Evolutionary conservation across 2,888 invertebrate genomes (phyloP), one percentile per base, ranked within the genome.

Genomic region (Mesorhabditis belari): DNA sequence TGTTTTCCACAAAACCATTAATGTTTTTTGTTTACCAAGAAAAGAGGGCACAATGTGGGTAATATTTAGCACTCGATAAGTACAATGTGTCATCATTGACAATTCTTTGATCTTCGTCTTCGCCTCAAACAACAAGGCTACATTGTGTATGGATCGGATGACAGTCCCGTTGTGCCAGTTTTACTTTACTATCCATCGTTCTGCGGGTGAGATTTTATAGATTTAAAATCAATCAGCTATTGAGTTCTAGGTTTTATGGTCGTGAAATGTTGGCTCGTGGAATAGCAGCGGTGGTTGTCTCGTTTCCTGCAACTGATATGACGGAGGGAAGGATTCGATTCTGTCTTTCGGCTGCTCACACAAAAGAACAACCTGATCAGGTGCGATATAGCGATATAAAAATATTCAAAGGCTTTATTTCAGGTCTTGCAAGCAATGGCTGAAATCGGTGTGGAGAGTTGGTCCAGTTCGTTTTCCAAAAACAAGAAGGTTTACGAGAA

Each of bases 301-400:
- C 95, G 69, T 98, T 94, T 84, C 98, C 98, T 58, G 96, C 96
- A 63, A 96, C 96, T 56, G 91, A 93, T 57, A 87, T 98, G 75
- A 89, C 90, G 85, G 89, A 90, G 84, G 90, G 91, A 51, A 66
- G 96, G 78, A 83, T 83, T 76, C 86, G 94, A 76, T 91, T 96
- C 83, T 98, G 98, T 81, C 84, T 98, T 65, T 95, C 94, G 55
- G 94, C 96, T 5, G 77, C n/a, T n/a, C n/a, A n/a, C n/a, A n/a
- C n/a, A n/a, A n/a, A n/a, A n/a, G n/a, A n/a, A n/a, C n/a, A n/a
- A 92, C 25, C 96, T 96, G 83, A 89, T 92, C 59, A 91, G 9
- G 17, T 54, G 19, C 50, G 19, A n/a, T n/a, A n/a, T n/a, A n/a
- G n/a, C n/a, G n/a, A n/a, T n/a, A n/a, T n/a, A n/a, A n/a, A n/a